Percentiles rank a stretch among this genome's conserved stretches.
phyloP scores from a whole-genome alignment of 1,140 invertebrate genomes.

The Charaxes varanes region DNA sequence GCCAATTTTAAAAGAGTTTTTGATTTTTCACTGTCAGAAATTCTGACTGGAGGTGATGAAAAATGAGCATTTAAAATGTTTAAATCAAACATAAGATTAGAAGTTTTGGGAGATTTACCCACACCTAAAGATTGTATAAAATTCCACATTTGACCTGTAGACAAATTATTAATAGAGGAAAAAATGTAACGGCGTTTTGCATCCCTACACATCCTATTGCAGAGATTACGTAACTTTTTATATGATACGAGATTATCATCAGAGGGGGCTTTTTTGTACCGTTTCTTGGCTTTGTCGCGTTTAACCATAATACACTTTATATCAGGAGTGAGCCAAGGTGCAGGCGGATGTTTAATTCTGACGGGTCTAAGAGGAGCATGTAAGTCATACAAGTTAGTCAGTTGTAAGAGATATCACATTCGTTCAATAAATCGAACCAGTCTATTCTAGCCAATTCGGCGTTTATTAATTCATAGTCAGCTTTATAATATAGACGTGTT shows the following conservation, averaged over 20 bases:
- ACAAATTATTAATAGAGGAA: neutral
- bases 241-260: too few species aligned
- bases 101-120: neutral
- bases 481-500: too few species aligned
- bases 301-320: conserved; percentile 1
- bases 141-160: neutral
- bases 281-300: conserved; percentile 1
- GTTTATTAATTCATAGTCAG: too few species aligned
- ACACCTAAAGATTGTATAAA: neutral
- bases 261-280: too few species aligned
- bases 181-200: conserved; percentile 5
- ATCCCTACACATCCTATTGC: conserved; percentile 7
- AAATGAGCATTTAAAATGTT: neutral
- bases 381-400: conserved; percentile 4
- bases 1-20: too few species aligned
- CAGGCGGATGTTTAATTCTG: conserved; percentile 1
- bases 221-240: neutral
- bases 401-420: too few species aligned
- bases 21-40: too few species aligned
- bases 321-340: neutral
- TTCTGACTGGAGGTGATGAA: neutral
- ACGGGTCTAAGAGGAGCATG: conserved; percentile 3
- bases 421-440: too few species aligned
- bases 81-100: neutral
- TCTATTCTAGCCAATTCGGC: too few species aligned